Conservation (phyloP, 2,888 invertebrate genomes). For the Drosophila barbarae region DNA sequence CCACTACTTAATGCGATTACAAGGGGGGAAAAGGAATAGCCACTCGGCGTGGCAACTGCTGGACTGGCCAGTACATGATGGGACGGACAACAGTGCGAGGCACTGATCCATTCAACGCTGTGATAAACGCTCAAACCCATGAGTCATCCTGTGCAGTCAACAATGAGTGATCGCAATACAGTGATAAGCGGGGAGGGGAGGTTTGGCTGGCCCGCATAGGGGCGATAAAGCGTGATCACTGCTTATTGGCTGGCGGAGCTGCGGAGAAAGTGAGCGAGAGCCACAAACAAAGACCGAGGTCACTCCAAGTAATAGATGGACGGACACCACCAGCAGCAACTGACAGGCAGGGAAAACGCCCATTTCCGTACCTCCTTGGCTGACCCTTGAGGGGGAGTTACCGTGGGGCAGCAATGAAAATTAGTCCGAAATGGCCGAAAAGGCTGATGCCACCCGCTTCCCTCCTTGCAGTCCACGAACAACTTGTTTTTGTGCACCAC, state of each 20-base stretch:
- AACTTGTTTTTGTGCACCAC: conserved; percentile 65
- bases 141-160: conserved; percentile 18
- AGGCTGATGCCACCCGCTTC: conserved; percentile 12
- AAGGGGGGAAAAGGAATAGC: not conserved
- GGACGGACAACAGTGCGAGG: conserved; percentile 5
- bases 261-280: conserved; percentile 57
- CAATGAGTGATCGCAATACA: conserved; percentile 41
- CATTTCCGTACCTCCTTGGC: conserved; percentile 20
- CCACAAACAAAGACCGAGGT: conserved; percentile 38
- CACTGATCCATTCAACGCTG: conserved; percentile 12
- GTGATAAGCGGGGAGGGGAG: conserved; percentile 15
- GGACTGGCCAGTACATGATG: not conserved
- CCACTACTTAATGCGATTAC: conserved; percentile 37
- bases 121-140: conserved; percentile 19
- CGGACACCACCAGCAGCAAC: conserved; percentile 8
- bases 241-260: conserved; percentile 23
- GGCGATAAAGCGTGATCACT: conserved; percentile 55
- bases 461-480: conserved; percentile 33
- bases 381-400: conserved; percentile 21
- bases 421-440: conserved; percentile 28
- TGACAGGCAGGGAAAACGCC: conserved; percentile 33
- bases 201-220: conserved; percentile 46
- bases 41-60: conserved; percentile 1
- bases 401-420: conserved; percentile 18
- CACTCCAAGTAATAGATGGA: conserved; percentile 10